phyloP scores from a whole-genome alignment of 2,888 invertebrate genomes.

The Pherbina coryleti region DNA sequence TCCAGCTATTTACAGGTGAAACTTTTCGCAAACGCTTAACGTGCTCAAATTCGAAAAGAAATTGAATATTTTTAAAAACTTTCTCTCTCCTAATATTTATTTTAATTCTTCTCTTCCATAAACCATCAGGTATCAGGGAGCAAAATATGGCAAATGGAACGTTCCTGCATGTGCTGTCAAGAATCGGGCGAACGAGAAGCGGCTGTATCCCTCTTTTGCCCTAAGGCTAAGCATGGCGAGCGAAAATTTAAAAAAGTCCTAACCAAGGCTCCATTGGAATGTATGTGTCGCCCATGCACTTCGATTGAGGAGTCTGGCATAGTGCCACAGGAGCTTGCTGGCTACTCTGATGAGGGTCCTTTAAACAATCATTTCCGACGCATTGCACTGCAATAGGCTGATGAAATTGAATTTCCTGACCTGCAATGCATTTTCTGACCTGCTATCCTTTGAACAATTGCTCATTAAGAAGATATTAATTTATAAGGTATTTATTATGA shows the following conservation, averaged over 20 bases:
- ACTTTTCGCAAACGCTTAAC: not conserved
- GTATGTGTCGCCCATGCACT: slow-evolving; percentile 94
- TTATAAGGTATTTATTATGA: too few species aligned
- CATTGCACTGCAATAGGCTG: slow-evolving; percentile 73
- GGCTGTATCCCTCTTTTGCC: slow-evolving; percentile 88
- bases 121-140: slow-evolving; percentile 85
- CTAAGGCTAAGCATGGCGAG: slow-evolving; percentile 88
- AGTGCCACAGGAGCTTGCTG: slow-evolving; percentile 90
- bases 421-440: too few species aligned
- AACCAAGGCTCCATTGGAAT: slow-evolving; percentile 93
- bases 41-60: too few species aligned
- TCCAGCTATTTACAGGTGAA: slow-evolving; percentile 90
- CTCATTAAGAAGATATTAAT: too few species aligned
- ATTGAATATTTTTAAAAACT: not conserved
- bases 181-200: slow-evolving; percentile 94
- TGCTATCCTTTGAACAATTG: too few species aligned
- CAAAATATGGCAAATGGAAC: slow-evolving; percentile 96
- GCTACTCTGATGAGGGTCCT: slow-evolving; percentile 85
- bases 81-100: not conserved
- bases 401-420: too few species aligned
- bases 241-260: slow-evolving; percentile 88
- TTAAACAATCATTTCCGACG: slow-evolving; percentile 84
- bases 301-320: slow-evolving; percentile 89
- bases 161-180: slow-evolving; percentile 95
- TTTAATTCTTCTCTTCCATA: not conserved